A percentile compares a stretch with the other conserved stretches of the same genome.
Evolutionary conservation across 2,888 invertebrate species (phyloP).

Genomic region (Noctua janthe): DNA sequence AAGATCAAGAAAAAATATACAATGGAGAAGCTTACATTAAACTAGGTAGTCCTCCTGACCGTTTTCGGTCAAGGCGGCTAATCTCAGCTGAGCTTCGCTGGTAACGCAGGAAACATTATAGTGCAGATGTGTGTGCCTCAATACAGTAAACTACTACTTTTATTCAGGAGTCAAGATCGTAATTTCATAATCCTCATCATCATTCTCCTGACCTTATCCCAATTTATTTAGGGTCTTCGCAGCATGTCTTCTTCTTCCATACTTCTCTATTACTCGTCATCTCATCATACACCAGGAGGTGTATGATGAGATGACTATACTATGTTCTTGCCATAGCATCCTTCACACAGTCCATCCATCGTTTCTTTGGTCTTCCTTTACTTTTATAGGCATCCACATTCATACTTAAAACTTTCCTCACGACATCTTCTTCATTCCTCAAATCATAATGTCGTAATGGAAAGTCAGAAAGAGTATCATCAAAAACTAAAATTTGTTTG

Average conservation of each 20-base stretch:
- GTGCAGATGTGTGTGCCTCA: not conserved
- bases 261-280: not conserved
- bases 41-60: not conserved
- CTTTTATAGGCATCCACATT: not conserved
- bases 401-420: not conserved
- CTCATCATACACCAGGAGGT: not conserved
- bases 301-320: no score
- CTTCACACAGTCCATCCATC: not conserved
- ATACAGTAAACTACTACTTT: not conserved
- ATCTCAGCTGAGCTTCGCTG: fast-evolving
- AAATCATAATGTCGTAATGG: not conserved
- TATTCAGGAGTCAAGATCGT: not conserved
- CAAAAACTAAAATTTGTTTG: not conserved
- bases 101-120: not conserved
- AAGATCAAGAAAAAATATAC: not conserved
- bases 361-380: not conserved
- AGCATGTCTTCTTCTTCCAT: not conserved
- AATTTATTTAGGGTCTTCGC: not conserved
- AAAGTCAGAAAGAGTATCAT: not conserved
- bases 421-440: not conserved
- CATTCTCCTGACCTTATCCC: not conserved
- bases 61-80: not conserved
- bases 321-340: not conserved
- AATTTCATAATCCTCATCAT: not conserved
- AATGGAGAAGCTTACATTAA: not conserved